These are phyloP conservation scores for Anastatus disparis DNA, from an alignment of 1,140 invertebrate species.

Conservation along the genomic window DNA sequence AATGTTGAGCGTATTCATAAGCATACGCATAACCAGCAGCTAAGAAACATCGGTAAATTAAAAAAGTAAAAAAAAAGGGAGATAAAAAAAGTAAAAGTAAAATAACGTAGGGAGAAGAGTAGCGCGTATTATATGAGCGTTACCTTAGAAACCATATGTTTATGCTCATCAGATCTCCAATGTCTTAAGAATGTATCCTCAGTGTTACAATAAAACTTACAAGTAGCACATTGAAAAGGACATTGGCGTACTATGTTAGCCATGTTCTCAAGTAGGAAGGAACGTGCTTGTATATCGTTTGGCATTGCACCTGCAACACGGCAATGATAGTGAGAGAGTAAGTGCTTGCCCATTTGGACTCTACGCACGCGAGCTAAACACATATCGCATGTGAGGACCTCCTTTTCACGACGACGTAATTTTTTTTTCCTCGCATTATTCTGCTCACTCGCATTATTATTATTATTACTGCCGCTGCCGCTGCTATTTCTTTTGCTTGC, in stretches of 20 bases:
- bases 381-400: constrained; percentile 73
- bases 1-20: neutral
- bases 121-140: constrained; percentile 36
- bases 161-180: constrained; percentile 76
- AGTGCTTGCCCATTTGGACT: constrained; percentile 81
- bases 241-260: constrained; percentile 79
- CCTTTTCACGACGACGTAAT: constrained; percentile 67
- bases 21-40: neutral
- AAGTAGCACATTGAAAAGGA: constrained; percentile 85
- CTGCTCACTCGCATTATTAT: too few relatives aligned
- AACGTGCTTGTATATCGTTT: constrained; percentile 61
- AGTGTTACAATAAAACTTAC: constrained; percentile 86
- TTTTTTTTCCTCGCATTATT: neutral
- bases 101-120: neutral
- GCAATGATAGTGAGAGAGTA: constrained; percentile 86
- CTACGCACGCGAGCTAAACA: constrained; percentile 75
- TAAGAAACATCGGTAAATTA: neutral
- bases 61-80: neutral
- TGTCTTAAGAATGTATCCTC: constrained; percentile 78
- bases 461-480: too few relatives aligned
- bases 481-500: neutral
- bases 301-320: constrained; percentile 70
- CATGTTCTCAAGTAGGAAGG: constrained; percentile 80
- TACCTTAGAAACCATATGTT: constrained; percentile 63
- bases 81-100: neutral